Base-by-base conservation (phyloP, 2,797 vertebrate genomes). In the Sebastes minor region DNA sequence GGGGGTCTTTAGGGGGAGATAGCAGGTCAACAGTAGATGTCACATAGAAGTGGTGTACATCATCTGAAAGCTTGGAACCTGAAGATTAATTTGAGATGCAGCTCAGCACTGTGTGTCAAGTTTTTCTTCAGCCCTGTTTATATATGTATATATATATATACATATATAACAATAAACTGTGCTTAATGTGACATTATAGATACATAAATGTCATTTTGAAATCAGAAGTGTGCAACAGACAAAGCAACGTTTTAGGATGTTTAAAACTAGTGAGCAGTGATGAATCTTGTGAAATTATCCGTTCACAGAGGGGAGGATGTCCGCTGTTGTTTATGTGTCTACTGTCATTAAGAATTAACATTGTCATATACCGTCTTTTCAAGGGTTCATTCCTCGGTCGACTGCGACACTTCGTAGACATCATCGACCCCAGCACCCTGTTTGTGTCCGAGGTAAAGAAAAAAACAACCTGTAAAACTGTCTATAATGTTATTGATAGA, bases 351-450 rank as follows among this genome's bases (percentile, higher is more conserved):
- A 86, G 27, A 46, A 62, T 74, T 6, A 74, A 71, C 76, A 57
- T 1, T 52, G 5, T 71, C 28, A 35, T 35, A 5, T 35, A 4
- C n/a, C 46, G 23, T 83, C 13, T 92, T 70, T 81, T 93, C 13
- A 74, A 99, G 98, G 95, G 94, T 33, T 97, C 97, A 1, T 99
- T 98, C 91, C 95, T 97, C 1, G 98, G 98, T 74, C 95, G 98
- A 81, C 96, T 99, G 92, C 95, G 97, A 86, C 98, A 99, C 95
- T 98, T 97, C 87, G 52, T 97, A 80, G 97, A 98, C 90, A 96
- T 99, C 94, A 98, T 99, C 0, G 97, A 99, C 85, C 98, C 98
- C 1, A 96, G 97, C 71, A 99, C 97, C 0, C 95, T 99, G 72
- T 97, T 98, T 85, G 97, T 99, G 65, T 97, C 97, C 0, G 97